Evolutionary conservation across 1,140 invertebrate genomes (phyloP).

Genomic region (Sarcophaga bullata): DNA sequence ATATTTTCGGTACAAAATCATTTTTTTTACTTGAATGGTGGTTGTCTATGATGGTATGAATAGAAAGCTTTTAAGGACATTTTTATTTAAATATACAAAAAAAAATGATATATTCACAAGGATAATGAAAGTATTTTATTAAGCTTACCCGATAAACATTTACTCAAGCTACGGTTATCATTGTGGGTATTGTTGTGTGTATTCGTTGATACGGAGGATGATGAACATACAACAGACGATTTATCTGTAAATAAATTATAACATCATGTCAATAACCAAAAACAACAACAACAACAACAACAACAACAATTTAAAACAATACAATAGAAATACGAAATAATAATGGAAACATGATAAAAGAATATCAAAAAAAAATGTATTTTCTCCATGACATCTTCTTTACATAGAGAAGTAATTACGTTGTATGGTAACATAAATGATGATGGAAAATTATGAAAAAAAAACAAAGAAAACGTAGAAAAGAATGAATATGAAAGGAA

Average conservation of each 20-base stretch:
- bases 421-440: too few relatives aligned
- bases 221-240: slow-evolving; percentile 59
- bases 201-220: slow-evolving; percentile 52
- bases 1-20: neutral
- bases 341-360: neutral
- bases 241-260: slow-evolving; percentile 52
- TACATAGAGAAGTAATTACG: neutral
- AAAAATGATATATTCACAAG: neutral
- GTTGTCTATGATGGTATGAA: slow-evolving; percentile 38
- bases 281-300: too few relatives aligned
- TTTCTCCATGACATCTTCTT: slow-evolving; percentile 31
- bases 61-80: slow-evolving; percentile 27
- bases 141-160: slow-evolving; percentile 51
- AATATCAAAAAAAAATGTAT: too few relatives aligned
- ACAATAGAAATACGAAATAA: neutral
- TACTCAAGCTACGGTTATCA: slow-evolving; percentile 53
- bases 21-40: slow-evolving; percentile 16
- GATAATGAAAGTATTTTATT: neutral
- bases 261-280: slow-evolving; percentile 36
- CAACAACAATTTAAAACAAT: neutral
- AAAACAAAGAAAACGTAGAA: too few relatives aligned
- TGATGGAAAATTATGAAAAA: neutral
- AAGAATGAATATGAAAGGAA: neutral
- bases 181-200: slow-evolving; percentile 23
- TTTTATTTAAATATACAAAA: neutral